Conservation (phyloP, 2,888 invertebrate genomes). For the Thymelicus lineola region DNA sequence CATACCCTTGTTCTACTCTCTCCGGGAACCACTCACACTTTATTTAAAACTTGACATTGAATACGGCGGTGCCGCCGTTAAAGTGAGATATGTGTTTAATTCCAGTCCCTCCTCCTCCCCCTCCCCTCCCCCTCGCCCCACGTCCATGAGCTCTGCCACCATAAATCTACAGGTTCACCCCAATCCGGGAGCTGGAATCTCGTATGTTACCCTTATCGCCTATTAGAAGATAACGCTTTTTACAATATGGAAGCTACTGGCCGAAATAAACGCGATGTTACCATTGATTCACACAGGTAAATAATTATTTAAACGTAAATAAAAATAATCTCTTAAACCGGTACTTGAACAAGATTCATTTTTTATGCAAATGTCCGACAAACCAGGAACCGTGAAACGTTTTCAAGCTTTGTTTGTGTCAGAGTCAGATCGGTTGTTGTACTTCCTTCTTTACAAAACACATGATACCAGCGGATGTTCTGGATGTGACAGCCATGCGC, state of each 20-base stretch:
- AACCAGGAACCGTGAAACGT: too few species aligned
- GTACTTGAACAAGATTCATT: too few species aligned
- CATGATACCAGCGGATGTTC: too few species aligned
- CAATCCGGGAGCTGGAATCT: neutral
- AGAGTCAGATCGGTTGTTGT: too few species aligned
- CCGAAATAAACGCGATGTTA: neutral
- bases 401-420: too few species aligned
- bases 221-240: neutral
- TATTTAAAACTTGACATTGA: slow-evolving; percentile 8
- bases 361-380: too few species aligned
- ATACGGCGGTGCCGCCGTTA: neutral
- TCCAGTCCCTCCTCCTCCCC: neutral
- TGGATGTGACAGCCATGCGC: too few species aligned
- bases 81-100: slow-evolving; percentile 7
- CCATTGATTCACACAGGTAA: too few species aligned
- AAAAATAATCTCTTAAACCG: too few species aligned
- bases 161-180: slow-evolving; percentile 6
- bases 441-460: too few species aligned
- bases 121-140: neutral
- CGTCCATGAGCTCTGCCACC: neutral
- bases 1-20: too few species aligned
- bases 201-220: slow-evolving; percentile 3
- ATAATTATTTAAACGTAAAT: too few species aligned
- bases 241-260: neutral
- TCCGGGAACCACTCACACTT: neutral